phyloP scores from a whole-genome alignment of 2,797 vertebrate species.

The Lophotriccus pileatus region DNA sequence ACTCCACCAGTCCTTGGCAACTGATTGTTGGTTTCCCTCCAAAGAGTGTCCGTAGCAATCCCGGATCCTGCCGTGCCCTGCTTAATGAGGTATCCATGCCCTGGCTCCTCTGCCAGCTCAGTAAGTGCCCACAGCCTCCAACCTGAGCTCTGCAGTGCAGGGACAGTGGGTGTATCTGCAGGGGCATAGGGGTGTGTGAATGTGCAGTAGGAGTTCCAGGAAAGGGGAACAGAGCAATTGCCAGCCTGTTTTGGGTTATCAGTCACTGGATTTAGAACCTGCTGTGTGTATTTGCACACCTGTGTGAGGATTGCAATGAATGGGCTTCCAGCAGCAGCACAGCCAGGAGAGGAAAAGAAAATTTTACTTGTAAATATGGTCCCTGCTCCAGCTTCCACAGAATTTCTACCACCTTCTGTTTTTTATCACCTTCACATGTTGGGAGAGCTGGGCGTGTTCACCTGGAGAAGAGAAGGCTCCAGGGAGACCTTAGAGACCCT shows the following conservation, averaged over 20 bases:
- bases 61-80: background rate
- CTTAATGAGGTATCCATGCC: background rate
- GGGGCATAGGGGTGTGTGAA: background rate
- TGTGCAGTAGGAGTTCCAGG: accelerated
- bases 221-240: accelerated
- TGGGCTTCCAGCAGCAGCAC: accelerated
- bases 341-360: background rate
- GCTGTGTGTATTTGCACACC: accelerated
- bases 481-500: background rate
- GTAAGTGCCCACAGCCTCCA: background rate
- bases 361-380: background rate
- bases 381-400: background rate
- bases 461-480: background rate
- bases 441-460: background rate
- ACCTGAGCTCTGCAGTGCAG: accelerated
- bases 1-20: background rate
- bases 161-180: background rate
- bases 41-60: background rate
- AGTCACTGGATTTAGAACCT: background rate
- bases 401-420: accelerated
- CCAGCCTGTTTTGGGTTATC: accelerated
- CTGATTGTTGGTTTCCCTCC: background rate
- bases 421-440: background rate
- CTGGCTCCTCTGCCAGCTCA: background rate
- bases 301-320: accelerated